Conservation (phyloP, 2,888 invertebrate genomes). For the Pollenia amentaria region DNA sequence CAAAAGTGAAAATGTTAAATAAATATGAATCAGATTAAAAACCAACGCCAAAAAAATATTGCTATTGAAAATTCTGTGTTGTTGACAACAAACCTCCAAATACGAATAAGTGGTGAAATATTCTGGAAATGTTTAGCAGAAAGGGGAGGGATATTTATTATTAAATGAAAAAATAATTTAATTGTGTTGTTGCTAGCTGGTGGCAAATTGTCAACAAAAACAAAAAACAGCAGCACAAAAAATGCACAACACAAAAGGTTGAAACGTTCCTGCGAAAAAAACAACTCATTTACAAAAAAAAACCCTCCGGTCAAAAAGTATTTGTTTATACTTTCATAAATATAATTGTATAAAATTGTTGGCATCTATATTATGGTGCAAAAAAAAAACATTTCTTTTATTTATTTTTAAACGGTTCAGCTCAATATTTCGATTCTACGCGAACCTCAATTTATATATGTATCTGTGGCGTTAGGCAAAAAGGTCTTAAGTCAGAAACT, state of each 20-base stretch:
- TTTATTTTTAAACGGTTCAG: too few relatives aligned
- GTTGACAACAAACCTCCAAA: slow-evolving; percentile 37
- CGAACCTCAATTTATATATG: too few relatives aligned
- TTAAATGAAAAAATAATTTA: slow-evolving; percentile 71
- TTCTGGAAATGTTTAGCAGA: not conserved
- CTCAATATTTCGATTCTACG: too few relatives aligned
- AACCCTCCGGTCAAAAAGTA: slow-evolving; percentile 2
- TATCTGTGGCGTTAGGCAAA: too few relatives aligned
- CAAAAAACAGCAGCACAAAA: slow-evolving; percentile 26
- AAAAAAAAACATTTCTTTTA: too few relatives aligned
- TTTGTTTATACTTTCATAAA: too few relatives aligned
- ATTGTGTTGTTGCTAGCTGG: slow-evolving; percentile 72
- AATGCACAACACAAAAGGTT: not conserved
- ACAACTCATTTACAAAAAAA: slow-evolving; percentile 10
- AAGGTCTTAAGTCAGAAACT: too few relatives aligned
- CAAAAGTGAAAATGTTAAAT: slow-evolving; percentile 4
- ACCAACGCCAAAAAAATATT: not conserved
- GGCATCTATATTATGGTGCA: too few relatives aligned
- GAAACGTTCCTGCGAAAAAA: slow-evolving; percentile 20
- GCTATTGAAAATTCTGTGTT: slow-evolving; percentile 10
- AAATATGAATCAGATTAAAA: not conserved
- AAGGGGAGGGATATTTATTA: slow-evolving; percentile 25
- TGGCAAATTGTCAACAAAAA: slow-evolving; percentile 73
- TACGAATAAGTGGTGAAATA: not conserved
- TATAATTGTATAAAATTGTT: too few relatives aligned